Base-by-base conservation (phyloP, 2,797 vertebrate genomes). In the Helarctos malayanus region DNA sequence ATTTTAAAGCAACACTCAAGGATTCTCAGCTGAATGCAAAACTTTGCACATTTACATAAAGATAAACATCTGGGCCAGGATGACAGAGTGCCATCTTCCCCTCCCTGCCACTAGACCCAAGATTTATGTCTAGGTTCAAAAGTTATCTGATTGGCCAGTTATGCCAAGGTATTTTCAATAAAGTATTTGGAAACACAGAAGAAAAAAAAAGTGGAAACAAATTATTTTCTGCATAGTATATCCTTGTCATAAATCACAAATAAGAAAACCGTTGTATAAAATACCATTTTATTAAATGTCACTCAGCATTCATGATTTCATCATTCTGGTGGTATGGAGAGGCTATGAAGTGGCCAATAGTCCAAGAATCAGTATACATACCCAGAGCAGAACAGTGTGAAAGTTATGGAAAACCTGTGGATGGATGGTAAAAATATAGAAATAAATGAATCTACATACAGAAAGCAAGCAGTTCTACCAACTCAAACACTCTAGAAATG, bases 201-300 rank as follows among this genome's bases (percentile, higher is more conserved):
- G 23, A 35, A 97, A 92, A 75, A 75, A 38, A 38, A 97, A 91
- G 14, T 96, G 61, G 96, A 94, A 97, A 86, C 86, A 97, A 96
- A 97, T 92, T 88, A 97, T 92, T 96, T 97, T 95, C 94, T 97
- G 57, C 57, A 98, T 54, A 25, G 0, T 18, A 57, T 93, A 63
- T 47, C 47, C 88, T 97, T 93, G 73, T 91, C 97, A 97, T 97
- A 97, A 98, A 97, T 98, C 94, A 97, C 54, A 98, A 98, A 83
- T 89, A 94, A 81, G 45, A 89, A 98, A 97, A 98, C 97, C 83
- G 69, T 80, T 95, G 73, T 91, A 97, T 96, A 89, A 98, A 98
- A 85, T 89, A 85, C 63, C 54, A 79, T 97, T 98, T 98, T 97
- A 98, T 86, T 97, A 96, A 94, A 97, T 96, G 79, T 97, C 91